Conservation (phyloP, 2,888 invertebrate genomes). For the Augiades crinisus region DNA sequence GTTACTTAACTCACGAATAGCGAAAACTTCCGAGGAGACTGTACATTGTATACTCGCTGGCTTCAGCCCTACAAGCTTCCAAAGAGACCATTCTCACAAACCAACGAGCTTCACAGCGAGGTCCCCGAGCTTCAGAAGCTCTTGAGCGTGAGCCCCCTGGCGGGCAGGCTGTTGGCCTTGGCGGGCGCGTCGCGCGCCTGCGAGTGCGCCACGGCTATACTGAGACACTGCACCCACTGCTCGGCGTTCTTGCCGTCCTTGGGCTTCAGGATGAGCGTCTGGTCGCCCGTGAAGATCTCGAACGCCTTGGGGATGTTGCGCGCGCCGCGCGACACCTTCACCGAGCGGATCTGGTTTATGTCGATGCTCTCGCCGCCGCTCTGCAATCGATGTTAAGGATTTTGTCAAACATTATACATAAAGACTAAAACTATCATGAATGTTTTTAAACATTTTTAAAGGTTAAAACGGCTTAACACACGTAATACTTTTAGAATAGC, state of each 20-base stretch:
- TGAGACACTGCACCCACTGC: constrained; percentile 97
- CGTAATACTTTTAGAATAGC: too few relatives aligned
- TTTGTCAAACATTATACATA: too few relatives aligned
- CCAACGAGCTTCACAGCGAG: too few relatives aligned
- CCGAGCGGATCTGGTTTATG: constrained; percentile 95
- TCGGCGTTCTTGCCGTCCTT: constrained; percentile 97
- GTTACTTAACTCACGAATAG: too few relatives aligned
- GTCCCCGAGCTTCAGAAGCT: constrained; percentile 50
- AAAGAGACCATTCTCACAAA: too few relatives aligned
- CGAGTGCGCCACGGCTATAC: constrained; percentile 95
- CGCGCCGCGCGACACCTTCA: constrained; percentile 95
- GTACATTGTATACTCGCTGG: too few relatives aligned
- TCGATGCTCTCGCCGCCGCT: constrained; percentile 93
- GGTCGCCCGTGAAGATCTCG: constrained; percentile 97
- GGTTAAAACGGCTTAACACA: too few relatives aligned
- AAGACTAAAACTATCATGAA: too few relatives aligned
- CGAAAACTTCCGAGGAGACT: too few relatives aligned
- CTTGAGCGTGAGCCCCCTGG: constrained; percentile 71
- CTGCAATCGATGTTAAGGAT: constrained; percentile 73
- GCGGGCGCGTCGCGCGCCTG: constrained; percentile 83
- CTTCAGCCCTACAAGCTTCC: too few relatives aligned
- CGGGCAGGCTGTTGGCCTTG: constrained; percentile 75
- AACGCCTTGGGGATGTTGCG: constrained; percentile 97
- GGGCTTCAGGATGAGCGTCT: constrained; percentile 95
- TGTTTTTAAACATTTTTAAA: too few relatives aligned